These are phyloP conservation scores for Agrochola circellaris DNA, from an alignment of 2,888 invertebrate species.

Conservation along the genomic window DNA sequence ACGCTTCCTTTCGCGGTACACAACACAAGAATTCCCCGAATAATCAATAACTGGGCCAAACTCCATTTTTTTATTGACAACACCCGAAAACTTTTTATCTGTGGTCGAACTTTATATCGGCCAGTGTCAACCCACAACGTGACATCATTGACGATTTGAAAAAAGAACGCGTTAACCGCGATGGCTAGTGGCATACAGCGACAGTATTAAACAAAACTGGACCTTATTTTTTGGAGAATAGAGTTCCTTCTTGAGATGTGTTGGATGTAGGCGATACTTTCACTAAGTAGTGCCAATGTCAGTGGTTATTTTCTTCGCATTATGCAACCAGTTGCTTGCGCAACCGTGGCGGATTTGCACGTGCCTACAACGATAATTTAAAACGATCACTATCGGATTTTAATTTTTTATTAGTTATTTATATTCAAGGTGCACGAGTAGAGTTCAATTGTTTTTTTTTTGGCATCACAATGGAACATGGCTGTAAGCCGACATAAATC, in stretches of 20 bases:
- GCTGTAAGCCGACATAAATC: background rate
- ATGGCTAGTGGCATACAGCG: constrained; percentile 66
- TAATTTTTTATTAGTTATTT: constrained; percentile 41
- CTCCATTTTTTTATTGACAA: constrained; percentile 42
- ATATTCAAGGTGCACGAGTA: constrained; percentile 40
- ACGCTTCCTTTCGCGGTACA: constrained; percentile 33
- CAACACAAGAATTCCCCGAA: constrained; percentile 41
- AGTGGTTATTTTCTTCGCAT: constrained; percentile 84
- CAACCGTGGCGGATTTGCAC: constrained; percentile 71
- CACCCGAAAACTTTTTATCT: constrained; percentile 57
- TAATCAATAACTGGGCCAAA: constrained; percentile 35
- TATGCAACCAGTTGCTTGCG: constrained; percentile 80
- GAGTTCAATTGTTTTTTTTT: constrained; percentile 25
- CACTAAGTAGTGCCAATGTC: constrained; percentile 89
- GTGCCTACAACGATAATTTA: constrained; percentile 62
- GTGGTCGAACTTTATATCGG: constrained; percentile 58
- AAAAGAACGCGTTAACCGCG: constrained; percentile 74
- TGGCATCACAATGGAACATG: background rate
- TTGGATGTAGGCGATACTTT: constrained; percentile 77
- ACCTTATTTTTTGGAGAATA: constrained; percentile 35
- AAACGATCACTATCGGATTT: constrained; percentile 55
- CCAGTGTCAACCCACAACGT: constrained; percentile 68
- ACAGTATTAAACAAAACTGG: constrained; percentile 34
- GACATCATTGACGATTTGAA: constrained; percentile 70
- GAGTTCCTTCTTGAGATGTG: constrained; percentile 51